Conservation (phyloP, 2,113 vertebrate genomes). For the Uropsilus gracilis region DNA sequence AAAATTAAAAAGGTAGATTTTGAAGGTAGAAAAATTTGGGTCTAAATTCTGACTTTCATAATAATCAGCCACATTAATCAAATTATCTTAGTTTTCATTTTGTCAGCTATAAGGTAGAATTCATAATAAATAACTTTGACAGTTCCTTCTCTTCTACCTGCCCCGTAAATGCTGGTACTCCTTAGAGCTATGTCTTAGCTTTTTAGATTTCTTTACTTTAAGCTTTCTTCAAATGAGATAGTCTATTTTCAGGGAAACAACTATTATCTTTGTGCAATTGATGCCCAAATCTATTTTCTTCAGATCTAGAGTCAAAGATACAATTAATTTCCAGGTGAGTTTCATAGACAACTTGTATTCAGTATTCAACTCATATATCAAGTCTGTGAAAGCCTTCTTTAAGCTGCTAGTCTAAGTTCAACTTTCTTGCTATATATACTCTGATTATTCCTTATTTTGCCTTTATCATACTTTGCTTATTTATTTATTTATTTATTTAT, state of each 20-base stretch:
- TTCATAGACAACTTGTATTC: background rate
- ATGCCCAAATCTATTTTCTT: background rate
- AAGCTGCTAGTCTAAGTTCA: background rate
- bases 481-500: background rate
- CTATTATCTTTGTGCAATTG: background rate
- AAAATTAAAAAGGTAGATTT: constrained; percentile 8
- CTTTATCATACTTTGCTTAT: background rate
- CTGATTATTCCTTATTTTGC: background rate
- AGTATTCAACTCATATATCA: background rate
- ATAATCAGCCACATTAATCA: constrained; percentile 30
- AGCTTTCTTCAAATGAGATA: background rate
- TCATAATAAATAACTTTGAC: background rate
- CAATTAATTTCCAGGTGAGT: background rate
- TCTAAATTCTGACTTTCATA: background rate
- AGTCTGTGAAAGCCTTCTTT: background rate
- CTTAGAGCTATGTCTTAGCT: background rate
- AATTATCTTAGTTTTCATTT: background rate
- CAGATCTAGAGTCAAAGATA: background rate
- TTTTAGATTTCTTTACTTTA: background rate
- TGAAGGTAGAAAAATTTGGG: background rate
- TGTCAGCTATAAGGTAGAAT: background rate
- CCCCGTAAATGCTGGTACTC: background rate
- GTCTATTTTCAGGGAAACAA: background rate
- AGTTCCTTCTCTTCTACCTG: background rate
- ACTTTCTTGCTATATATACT: background rate